These are phyloP conservation scores for Acanthoscelides obtectus DNA, from an alignment of 2,888 invertebrate species.

Conservation along the genomic window DNA sequence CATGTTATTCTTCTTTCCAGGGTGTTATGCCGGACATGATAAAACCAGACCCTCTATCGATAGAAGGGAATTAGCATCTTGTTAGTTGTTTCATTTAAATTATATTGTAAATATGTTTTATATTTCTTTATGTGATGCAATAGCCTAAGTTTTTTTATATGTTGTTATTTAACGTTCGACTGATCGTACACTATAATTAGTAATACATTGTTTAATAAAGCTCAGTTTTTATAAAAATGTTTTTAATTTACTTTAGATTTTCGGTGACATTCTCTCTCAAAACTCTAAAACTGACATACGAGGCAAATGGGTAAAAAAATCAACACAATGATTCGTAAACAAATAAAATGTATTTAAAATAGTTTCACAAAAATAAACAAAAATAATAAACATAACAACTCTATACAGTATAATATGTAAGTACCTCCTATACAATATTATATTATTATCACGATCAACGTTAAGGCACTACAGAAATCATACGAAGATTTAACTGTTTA, in stretches of 20 bases:
- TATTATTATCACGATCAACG: constrained; percentile 27
- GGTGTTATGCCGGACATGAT: constrained; percentile 38
- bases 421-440: constrained; percentile 18
- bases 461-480: constrained; percentile 30
- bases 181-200: not conserved
- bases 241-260: not conserved
- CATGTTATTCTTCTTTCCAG: constrained; percentile 27
- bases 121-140: not conserved
- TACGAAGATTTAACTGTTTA: constrained; percentile 13
- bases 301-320: not conserved
- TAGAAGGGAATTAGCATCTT: constrained; percentile 28
- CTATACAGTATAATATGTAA: constrained; percentile 24
- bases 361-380: constrained; percentile 19
- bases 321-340: constrained; percentile 8
- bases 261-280: too few relatives aligned
- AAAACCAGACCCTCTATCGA: constrained; percentile 36
- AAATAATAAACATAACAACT: constrained; percentile 20
- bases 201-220: not conserved
- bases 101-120: constrained; percentile 5
- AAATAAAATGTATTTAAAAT: constrained; percentile 23
- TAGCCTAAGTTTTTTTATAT: not conserved
- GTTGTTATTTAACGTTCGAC: not conserved
- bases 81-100: constrained; percentile 13
- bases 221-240: not conserved
- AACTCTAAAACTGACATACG: too few relatives aligned